Conservation (phyloP, 2,888 invertebrate genomes). For the Dicycla oo region DNA sequence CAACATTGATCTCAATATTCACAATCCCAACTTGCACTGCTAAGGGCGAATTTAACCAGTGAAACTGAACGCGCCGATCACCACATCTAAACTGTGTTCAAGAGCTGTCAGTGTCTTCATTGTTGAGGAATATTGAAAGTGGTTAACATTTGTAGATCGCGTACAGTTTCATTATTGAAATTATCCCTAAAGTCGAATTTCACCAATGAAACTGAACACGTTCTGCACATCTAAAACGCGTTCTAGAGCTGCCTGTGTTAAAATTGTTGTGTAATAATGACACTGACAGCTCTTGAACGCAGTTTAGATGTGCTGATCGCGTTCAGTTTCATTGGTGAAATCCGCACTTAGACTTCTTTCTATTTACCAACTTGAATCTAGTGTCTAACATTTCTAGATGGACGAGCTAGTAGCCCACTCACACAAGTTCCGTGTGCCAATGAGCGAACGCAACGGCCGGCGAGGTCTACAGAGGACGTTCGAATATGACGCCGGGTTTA, state of each 20-base stretch:
- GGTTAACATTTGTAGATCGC: neutral
- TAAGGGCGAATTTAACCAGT: neutral
- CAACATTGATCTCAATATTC: neutral
- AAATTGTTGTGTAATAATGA: neutral
- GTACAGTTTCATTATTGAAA: neutral
- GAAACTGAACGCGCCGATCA: neutral
- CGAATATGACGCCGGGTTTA: conserved; percentile 73
- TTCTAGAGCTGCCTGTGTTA: neutral
- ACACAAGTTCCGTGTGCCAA: conserved; percentile 84
- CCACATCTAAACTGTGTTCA: neutral
- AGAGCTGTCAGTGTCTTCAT: neutral
- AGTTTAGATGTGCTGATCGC: neutral
- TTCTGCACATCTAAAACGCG: neutral
- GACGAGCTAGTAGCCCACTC: conserved; percentile 85
- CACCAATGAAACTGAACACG: neutral
- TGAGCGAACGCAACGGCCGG: conserved; percentile 81
- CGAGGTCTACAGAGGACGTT: conserved; percentile 76
- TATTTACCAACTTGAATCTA: conserved; percentile 3
- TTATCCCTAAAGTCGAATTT: too few species aligned
- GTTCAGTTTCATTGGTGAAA: neutral
- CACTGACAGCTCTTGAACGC: neutral
- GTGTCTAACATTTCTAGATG: conserved; percentile 74
- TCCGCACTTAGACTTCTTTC: neutral
- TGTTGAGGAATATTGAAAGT: neutral
- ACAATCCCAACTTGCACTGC: conserved; percentile 1